Base-by-base conservation (phyloP, 1,140 invertebrate species). In the Aplysia californica region DNA sequence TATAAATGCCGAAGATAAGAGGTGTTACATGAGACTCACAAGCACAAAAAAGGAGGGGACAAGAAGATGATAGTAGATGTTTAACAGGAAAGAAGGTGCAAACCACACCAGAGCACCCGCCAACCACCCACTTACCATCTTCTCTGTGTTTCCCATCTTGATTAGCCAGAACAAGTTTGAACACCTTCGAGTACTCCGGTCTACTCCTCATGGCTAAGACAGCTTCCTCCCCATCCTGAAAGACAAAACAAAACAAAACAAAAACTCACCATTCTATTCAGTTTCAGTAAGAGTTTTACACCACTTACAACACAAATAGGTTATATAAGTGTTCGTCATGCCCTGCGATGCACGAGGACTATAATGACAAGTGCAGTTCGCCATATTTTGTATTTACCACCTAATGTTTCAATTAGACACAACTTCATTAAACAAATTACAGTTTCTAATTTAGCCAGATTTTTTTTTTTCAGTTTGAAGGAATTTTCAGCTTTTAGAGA, bases 151-250 rank as follows among this genome's bases (percentile, higher is more conserved):
- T 61, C 1, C 39, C 38, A n/a, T 61, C 70, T 23, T 21, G 6
- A 18, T 33, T 20, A 10, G 21, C 29, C 58, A 73, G 58, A 6
- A 73, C 29, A 23, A 73, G n/a, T 4, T 64, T 64, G 41, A 73
- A 73, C 35, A 41, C 70, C 18, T n/a, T 31, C 36, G 70, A 73
- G 39, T 39, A 73, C 33, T 73, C 70, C 35, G n/a, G 1, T n/a
- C 44, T 59, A n/a, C 29, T 59, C 18, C 41, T 59, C 58, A 73
- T 61, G 10, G 2, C 3, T 10, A 39, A 3, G 3, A 73, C 41
- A 6, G 23, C 70, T n/a, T 59, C 55, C 2, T 64, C 26, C 3
- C 58, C 58, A 15, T 39, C 61, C 70, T 73, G 70, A 23, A 10
- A 29, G 58, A 71, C 23, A 35, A 50, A 56, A 4, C 29, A 50